phyloP scores from a whole-genome alignment of 1,140 invertebrate genomes.

The Saccostrea cuccullata region DNA sequence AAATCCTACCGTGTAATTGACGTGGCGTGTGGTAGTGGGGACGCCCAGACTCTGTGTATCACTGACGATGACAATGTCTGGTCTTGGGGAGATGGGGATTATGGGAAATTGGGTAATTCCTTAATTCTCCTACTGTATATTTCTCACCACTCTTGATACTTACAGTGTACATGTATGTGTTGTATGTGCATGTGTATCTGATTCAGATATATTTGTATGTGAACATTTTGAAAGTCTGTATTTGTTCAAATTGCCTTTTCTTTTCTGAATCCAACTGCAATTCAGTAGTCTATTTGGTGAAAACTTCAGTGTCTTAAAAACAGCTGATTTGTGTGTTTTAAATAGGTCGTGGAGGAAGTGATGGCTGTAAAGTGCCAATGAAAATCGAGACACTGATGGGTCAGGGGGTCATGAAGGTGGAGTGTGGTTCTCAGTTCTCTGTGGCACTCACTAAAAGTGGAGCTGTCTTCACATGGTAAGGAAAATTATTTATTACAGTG shows the following conservation, averaged over 20 bases:
- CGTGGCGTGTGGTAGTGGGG: constrained; percentile 95
- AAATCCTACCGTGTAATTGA: constrained; percentile 90
- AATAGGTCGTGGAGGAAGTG: constrained; percentile 91
- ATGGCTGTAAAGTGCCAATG: constrained; percentile 95
- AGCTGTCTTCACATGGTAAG: constrained; percentile 93
- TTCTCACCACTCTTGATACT: no score
- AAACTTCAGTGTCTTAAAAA: no score
- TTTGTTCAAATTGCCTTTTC: no score
- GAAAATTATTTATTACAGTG: not conserved
- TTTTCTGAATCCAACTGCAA: no score
- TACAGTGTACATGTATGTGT: no score
- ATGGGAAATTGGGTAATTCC: constrained; percentile 89
- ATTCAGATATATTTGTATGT: no score
- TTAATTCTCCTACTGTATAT: not conserved
- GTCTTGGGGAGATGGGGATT: constrained; percentile 95
- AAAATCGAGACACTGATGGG: constrained; percentile 95
- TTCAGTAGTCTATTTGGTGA: no score
- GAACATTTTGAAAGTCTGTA: no score
- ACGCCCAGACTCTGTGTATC: constrained; percentile 96
- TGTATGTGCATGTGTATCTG: no score
- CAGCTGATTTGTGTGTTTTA: not conserved
- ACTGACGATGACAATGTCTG: constrained; percentile 97
- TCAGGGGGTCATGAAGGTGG: constrained; percentile 94
- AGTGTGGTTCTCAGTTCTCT: constrained; percentile 97
- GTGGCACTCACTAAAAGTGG: constrained; percentile 94